Percentiles rank a stretch among this genome's conserved stretches.
These are phyloP conservation scores for Cotesia vestalis DNA, from an alignment of 1,140 invertebrate species.

Conservation along the genomic window DNA sequence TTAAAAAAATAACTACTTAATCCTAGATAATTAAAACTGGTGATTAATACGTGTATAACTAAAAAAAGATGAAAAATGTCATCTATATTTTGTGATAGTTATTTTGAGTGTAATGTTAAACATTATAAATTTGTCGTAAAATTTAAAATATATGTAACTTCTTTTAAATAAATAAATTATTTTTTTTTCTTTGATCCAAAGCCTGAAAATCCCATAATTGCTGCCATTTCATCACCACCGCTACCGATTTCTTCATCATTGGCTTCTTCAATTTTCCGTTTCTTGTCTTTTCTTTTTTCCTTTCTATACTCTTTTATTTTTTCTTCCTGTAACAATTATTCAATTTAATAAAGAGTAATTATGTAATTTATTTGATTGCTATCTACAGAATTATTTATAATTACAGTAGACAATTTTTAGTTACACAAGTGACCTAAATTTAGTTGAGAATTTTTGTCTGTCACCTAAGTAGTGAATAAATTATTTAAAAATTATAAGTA, in stretches of 20 bases:
- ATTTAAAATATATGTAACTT: background rate
- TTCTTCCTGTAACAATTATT: constrained; percentile 76
- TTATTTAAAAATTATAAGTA: constrained; percentile 41
- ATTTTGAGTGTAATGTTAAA: no score
- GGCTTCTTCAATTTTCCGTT: constrained; percentile 83
- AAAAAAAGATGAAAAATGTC: no score
- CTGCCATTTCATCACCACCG: constrained; percentile 83
- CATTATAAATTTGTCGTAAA: no score
- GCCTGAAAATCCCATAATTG: constrained; percentile 97
- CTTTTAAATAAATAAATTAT: constrained; percentile 26
- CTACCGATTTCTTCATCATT: constrained; percentile 70
- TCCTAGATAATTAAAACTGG: no score
- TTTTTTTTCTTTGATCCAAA: constrained; percentile 91
- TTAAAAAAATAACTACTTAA: no score
- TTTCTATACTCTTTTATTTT: constrained; percentile 91
- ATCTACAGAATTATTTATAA: background rate
- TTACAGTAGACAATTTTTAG: background rate
- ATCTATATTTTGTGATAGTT: no score
- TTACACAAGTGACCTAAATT: no score
- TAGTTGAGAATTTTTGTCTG: no score
- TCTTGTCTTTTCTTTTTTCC: constrained; percentile 90
- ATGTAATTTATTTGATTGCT: no score
- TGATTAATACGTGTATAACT: no score
- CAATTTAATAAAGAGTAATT: background rate
- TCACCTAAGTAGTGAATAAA: background rate